phyloP scores from a whole-genome alignment of 2,797 vertebrate species.

The Sebastes kiyomatsui region DNA sequence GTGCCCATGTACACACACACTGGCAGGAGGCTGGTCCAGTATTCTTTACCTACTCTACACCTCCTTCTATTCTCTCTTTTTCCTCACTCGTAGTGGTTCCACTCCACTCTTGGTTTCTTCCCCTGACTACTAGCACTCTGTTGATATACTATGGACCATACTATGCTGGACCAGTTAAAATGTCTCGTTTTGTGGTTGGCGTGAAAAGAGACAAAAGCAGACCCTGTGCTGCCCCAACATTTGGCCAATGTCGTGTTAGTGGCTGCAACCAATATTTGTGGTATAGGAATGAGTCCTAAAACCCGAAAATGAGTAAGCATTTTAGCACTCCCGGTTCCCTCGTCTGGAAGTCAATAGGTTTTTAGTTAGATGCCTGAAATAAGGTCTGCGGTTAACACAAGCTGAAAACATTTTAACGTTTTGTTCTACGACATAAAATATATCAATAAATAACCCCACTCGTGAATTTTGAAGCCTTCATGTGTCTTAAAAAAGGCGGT shows the following conservation, averaged over 20 bases:
- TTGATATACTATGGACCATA: constrained; percentile 3
- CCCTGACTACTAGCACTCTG: background rate
- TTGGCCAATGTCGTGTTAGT: background rate
- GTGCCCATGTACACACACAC: constrained; percentile 86
- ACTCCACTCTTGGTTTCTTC: background rate
- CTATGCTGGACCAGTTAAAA: constrained; percentile 27
- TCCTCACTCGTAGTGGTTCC: background rate
- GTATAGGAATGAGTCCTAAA: too few relatives aligned
- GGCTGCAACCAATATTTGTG: background rate
- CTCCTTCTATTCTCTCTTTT: constrained; percentile 3
- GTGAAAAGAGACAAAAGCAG: constrained; percentile 43
- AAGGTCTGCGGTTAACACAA: too few relatives aligned
- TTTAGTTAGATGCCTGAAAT: too few relatives aligned
- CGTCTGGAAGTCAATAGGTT: too few relatives aligned
- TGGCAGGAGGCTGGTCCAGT: constrained; percentile 76
- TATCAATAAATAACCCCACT: too few relatives aligned
- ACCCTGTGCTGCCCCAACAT: background rate
- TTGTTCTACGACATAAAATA: too few relatives aligned
- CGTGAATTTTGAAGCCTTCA: too few relatives aligned
- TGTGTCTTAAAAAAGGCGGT: too few relatives aligned
- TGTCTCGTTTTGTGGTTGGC: background rate
- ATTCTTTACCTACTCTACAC: constrained; percentile 21
- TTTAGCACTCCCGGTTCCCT: too few relatives aligned
- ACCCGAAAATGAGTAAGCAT: too few relatives aligned
- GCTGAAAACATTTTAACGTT: too few relatives aligned